phyloP scores from a whole-genome alignment of 2,888 invertebrate genomes.

The Drepanosiphum platanoidis region DNA sequence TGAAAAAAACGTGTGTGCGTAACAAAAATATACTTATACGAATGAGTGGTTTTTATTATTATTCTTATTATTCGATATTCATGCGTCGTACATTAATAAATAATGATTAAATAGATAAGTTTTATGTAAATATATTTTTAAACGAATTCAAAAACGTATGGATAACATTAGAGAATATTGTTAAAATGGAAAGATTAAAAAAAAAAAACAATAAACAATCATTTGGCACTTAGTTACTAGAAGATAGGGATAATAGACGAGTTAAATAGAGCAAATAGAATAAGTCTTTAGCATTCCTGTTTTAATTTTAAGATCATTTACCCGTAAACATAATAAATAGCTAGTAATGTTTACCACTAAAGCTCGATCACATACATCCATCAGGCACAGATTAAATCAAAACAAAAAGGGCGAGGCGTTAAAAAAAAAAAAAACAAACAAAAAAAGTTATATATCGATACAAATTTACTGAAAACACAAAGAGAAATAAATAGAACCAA shows the following conservation, averaged over 20 bases:
- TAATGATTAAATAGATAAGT: constrained; percentile 10
- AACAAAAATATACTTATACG: constrained; percentile 31
- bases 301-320: constrained; percentile 45
- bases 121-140: neutral
- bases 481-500: neutral
- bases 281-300: constrained; percentile 57
- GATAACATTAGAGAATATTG: neutral
- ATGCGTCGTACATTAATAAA: neutral
- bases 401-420: too few relatives aligned
- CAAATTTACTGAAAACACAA: neutral
- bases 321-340: constrained; percentile 32
- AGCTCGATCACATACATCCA: neutral
- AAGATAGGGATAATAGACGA: constrained; percentile 51
- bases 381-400: neutral
- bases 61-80: neutral
- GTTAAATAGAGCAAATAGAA: constrained; percentile 39
- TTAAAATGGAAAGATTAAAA: constrained; percentile 36
- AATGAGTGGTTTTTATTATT: neutral
- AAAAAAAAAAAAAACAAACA: too few relatives aligned
- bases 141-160: neutral
- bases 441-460: too few relatives aligned
- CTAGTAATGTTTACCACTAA: constrained; percentile 1
- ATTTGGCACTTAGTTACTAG: constrained; percentile 58
- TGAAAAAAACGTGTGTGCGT: constrained; percentile 5
- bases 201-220: constrained; percentile 30